phyloP scores from a whole-genome alignment of 2,113 vertebrate genomes.

The Bettongia penicillata region DNA sequence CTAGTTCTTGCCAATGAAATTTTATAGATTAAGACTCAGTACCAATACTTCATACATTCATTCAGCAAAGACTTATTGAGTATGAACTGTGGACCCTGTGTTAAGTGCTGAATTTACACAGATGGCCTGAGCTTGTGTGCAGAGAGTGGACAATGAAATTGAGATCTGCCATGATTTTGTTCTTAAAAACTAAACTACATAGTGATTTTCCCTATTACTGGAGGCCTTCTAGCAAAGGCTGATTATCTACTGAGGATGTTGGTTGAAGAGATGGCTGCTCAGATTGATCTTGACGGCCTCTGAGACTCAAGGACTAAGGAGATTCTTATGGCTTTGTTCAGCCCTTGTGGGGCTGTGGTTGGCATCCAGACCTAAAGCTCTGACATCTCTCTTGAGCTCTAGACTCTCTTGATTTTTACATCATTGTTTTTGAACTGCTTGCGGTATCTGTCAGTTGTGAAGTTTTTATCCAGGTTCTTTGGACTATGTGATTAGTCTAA shows the following conservation, averaged over 20 bases:
- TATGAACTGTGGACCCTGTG: not conserved
- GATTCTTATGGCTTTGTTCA: not conserved
- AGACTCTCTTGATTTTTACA: not conserved
- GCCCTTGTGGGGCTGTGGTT: not conserved
- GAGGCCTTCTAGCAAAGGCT: not conserved
- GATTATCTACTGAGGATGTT: not conserved
- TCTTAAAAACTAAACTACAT: not conserved
- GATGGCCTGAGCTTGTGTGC: not conserved
- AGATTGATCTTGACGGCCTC: not conserved
- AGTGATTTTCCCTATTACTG: not conserved
- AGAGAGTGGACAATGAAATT: not conserved
- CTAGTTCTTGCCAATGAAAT: constrained; percentile 11
- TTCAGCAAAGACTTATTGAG: constrained; percentile 21
- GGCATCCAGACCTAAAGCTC: not conserved
- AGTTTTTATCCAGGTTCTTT: not conserved
- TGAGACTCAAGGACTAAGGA: not conserved
- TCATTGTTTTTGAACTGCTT: not conserved
- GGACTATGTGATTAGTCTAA: no score
- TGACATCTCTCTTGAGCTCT: not conserved
- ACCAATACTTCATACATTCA: not conserved
- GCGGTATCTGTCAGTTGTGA: not conserved
- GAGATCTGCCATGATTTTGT: not conserved
- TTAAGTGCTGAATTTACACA: not conserved
- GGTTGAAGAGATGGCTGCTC: not conserved
- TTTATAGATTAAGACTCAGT: constrained; percentile 11